Base-by-base conservation (phyloP, 2,797 vertebrate species). In the Mus spretus region DNA sequence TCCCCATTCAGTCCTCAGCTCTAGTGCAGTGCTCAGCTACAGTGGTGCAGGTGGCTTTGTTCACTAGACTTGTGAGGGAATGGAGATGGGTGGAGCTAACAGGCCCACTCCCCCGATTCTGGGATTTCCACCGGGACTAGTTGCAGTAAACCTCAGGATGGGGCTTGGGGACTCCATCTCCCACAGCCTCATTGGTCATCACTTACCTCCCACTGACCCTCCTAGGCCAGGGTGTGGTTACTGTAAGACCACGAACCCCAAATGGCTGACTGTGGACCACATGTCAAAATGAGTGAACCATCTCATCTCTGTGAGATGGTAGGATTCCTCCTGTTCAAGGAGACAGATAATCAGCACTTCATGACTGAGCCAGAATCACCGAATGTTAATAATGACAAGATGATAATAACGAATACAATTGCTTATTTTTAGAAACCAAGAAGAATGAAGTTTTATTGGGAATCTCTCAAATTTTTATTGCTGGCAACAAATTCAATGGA, bases 401-500 rank as follows among this genome's bases (percentile, higher is more conserved):
- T 72, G 37, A 72, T 70, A 37, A 37, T 10, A 74, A 40, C 1
- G 9, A 40, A 24, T 37, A 40, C n/a, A 40, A 40, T 34, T 53
- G n/a, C 19, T 59, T 61, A 15, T 22, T 22, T 94, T 86, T 72
- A 90, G 92, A 81, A 84, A 81, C 78, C 28, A 40, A 84, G 79
- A 80, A 80, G 53, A 95, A 37, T n/a, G 84, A 55, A 50, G n/a
- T 90, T 90, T 88, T 53, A 50, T 37, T 57, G 85, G 80, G 88
- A 67, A 34, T 44, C 37, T 84, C 89, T 87, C 63, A 67, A 47
- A 63, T n/a, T 65, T 74, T 93, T 89, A 47, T 72, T 11, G n/a
- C 22, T 87, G 91, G 91, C 63, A 72, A 67, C 77, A 61, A 65
- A 77, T 72, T 84, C 26, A 77, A 12, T 24, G 28, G 65, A 81